These are phyloP conservation scores for Campylomormyrus numenius DNA, from an alignment of 2,113 vertebrate genomes.

Conservation along the genomic window DNA sequence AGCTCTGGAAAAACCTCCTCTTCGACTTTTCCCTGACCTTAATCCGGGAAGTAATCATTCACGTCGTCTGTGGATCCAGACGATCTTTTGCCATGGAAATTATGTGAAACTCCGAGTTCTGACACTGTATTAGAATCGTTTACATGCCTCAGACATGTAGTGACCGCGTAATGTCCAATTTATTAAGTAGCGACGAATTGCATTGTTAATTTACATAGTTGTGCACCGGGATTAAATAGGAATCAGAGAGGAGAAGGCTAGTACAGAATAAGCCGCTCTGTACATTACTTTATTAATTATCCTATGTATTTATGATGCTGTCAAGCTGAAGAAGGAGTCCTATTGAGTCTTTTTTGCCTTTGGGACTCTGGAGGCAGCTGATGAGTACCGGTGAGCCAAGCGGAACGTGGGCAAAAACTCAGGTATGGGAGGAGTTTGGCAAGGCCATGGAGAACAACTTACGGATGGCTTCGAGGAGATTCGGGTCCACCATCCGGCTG, in stretches of 20 bases:
- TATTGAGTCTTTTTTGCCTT: too few species aligned
- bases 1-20: neutral
- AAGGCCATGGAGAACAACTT: too few species aligned
- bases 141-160: neutral
- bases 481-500: too few species aligned
- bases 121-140: neutral
- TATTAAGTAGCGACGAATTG: neutral
- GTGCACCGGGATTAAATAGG: neutral
- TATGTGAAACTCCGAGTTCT: neutral
- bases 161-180: neutral
- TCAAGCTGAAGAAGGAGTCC: too few species aligned
- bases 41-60: neutral
- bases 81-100: neutral
- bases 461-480: too few species aligned
- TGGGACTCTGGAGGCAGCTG: too few species aligned
- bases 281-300: neutral
- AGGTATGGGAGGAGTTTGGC: too few species aligned
- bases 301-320: too few species aligned
- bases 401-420: too few species aligned
- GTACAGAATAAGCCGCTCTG: neutral
- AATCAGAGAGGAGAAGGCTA: neutral
- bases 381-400: too few species aligned
- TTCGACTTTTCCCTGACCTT: neutral
- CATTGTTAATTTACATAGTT: neutral
- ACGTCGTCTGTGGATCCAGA: neutral